Base-by-base conservation (phyloP, 2,113 vertebrate genomes). In the Dipodomys ordii region DNA sequence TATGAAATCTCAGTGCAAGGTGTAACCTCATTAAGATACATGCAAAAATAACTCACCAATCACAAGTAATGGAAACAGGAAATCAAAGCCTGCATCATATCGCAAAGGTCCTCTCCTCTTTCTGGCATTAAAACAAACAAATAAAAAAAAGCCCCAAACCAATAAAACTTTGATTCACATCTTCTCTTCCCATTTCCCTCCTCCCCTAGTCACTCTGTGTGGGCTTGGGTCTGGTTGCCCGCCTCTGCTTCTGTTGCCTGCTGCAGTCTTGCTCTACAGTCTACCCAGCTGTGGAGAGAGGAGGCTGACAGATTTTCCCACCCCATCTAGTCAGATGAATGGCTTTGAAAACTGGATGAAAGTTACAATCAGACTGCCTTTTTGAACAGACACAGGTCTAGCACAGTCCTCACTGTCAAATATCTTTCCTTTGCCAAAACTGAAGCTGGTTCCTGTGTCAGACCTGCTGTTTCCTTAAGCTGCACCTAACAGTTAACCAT, bases 21-120 rank as follows among this genome's bases (percentile, higher is more conserved):
- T 57, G 65, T 62, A 79, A 83, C 62, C 28, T 89, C n/a, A 92
- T 87, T 73, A 88, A 83, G 76, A 69, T 84, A 83, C 95, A 97
- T 84, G 4, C 95, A 80, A 84, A 96, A 85, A 80, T 95, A 87
- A 22, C 44, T 96, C 83, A 81, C 88, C 76, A 89, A 93, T 91
- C 27, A 25, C 7, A 81, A 93, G 76, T 3, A 93, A 86, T 19
- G 6, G 68, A 84, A 74, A 78, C 57, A 83, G 72, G 25, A 73
- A 76, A 49, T 95, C 62, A 85, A 60, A 77, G 76, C 20, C 57
- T 76, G 5, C 72, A 87, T 91, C 22, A 82, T 72, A 39, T 0
- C 80, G 95, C 44, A 91, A 68, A 94, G 57, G 1, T 0, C 83
- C 67, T 39, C 39, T 49, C 93, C 10, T 15, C 39, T 64, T 80